These are phyloP conservation scores for Calidris pygmaea DNA, from an alignment of 2,113 vertebrate species.

Conservation along the genomic window DNA sequence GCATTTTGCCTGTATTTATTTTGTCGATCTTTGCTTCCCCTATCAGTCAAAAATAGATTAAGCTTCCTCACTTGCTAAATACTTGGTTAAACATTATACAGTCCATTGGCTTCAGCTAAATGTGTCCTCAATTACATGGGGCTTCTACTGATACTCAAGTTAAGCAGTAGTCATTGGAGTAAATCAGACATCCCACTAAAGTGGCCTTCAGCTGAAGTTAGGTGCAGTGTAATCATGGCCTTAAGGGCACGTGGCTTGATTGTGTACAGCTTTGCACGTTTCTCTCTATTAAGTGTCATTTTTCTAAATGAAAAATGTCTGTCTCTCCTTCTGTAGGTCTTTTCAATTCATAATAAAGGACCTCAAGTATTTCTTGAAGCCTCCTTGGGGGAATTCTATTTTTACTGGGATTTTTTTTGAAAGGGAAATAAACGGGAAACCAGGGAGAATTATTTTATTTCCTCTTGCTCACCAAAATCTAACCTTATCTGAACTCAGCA, in stretches of 20 bases:
- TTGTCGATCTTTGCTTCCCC: neutral
- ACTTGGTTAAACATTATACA: neutral
- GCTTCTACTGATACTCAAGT: neutral
- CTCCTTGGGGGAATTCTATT: neutral
- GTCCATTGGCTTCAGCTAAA: neutral
- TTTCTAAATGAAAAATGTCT: neutral
- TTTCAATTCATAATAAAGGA: neutral
- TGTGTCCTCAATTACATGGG: neutral
- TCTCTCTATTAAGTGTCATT: neutral
- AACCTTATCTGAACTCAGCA: neutral
- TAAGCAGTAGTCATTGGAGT: constrained; percentile 3
- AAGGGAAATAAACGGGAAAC: neutral
- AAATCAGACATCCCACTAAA: neutral
- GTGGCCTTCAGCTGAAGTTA: neutral
- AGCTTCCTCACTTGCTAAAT: neutral
- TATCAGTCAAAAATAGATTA: constrained; percentile 25
- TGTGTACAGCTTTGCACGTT: neutral
- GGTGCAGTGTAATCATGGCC: neutral
- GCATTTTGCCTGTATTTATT: neutral
- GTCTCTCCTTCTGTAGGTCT: neutral
- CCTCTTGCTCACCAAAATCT: neutral
- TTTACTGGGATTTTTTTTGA: neutral
- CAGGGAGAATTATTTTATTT: neutral
- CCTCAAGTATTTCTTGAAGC: neutral
- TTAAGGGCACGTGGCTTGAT: neutral